Conservation (phyloP, 2,888 invertebrate species). For the Mimachlamys varia region DNA sequence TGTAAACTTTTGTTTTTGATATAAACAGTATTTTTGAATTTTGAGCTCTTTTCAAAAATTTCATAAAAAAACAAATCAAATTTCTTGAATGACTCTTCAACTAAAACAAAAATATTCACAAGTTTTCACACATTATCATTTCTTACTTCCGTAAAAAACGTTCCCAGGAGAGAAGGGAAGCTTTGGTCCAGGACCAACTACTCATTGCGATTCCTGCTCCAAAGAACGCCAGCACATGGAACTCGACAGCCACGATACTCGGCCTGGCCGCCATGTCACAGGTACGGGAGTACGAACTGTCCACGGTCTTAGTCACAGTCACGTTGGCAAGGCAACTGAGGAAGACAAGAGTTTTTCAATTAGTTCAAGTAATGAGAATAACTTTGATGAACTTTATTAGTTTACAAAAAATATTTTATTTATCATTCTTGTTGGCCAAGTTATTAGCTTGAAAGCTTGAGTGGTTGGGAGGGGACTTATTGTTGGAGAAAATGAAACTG, state of each 20-base stretch:
- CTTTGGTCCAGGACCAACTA: constrained; percentile 96
- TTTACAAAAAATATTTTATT: no score
- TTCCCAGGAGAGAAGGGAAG: constrained; percentile 93
- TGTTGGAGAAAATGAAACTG: no score
- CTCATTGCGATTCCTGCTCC: constrained; percentile 94
- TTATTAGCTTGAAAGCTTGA: no score
- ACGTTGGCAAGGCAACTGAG: constrained; percentile 71
- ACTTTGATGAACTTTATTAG: background rate
- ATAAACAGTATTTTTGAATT: no score
- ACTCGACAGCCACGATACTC: constrained; percentile 90
- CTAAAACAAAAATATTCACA: no score
- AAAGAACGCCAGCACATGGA: constrained; percentile 92
- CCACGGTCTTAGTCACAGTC: constrained; percentile 62
- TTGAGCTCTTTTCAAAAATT: no score
- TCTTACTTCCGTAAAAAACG: constrained; percentile 90
- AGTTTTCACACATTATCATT: background rate
- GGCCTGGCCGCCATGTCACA: constrained; percentile 89
- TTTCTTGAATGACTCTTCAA: no score
- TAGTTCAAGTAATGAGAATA: background rate
- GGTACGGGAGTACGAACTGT: constrained; percentile 52
- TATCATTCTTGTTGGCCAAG: no score
- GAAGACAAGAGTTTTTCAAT: background rate
- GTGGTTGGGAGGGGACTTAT: no score
- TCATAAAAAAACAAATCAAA: no score
- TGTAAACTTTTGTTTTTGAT: no score